Conservation (phyloP, 2,888 invertebrate genomes). For the Thumatha senex region DNA sequence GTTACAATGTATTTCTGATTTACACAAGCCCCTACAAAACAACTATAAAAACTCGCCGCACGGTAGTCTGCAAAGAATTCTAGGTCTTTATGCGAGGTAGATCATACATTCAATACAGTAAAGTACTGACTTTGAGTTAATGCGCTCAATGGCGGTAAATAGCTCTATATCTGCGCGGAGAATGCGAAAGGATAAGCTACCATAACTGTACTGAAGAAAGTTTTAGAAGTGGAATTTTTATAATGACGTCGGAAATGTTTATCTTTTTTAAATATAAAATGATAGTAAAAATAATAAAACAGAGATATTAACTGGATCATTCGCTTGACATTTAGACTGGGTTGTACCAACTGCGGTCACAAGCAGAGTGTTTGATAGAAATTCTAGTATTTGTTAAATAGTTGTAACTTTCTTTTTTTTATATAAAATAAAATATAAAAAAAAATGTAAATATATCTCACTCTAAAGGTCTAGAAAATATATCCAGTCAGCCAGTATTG, state of each 20-base stretch:
- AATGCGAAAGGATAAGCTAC: conserved; percentile 40
- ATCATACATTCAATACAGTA: conserved; percentile 38
- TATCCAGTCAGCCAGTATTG: too few species aligned
- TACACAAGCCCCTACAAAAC: conserved; percentile 8
- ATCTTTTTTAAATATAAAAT: too few species aligned
- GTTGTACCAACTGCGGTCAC: too few species aligned
- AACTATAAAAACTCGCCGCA: conserved; percentile 13
- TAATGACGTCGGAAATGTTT: neutral
- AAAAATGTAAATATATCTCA: too few species aligned
- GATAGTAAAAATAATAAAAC: too few species aligned
- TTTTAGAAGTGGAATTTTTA: conserved; percentile 15
- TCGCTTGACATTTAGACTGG: too few species aligned
- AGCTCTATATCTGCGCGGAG: conserved; percentile 39
- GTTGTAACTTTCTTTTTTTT: too few species aligned
- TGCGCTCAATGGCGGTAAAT: conserved; percentile 32
- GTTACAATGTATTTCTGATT: neutral
- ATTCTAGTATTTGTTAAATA: too few species aligned
- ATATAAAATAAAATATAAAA: too few species aligned
- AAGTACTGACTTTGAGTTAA: conserved; percentile 40
- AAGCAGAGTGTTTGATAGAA: too few species aligned
- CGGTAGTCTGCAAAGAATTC: conserved; percentile 36
- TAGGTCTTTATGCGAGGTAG: conserved; percentile 32
- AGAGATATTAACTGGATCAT: too few species aligned
- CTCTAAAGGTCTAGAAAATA: too few species aligned
- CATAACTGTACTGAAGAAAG: conserved; percentile 18